Conservation (phyloP, 1,140 invertebrate species). For the Tetragnatha versicolor region DNA sequence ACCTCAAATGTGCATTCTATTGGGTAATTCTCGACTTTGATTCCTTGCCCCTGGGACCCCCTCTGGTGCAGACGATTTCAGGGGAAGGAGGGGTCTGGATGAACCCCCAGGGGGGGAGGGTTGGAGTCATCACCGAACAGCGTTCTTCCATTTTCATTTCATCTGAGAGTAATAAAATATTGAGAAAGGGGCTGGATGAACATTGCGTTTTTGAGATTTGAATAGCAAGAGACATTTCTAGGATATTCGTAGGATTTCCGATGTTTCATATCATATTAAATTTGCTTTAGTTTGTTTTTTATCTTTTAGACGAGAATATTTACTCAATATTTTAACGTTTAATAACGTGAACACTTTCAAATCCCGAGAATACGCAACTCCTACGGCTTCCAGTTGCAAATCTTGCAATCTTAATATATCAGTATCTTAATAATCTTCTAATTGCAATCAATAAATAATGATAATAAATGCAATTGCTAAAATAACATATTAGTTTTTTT, state of each 20-base stretch:
- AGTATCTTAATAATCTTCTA: too few species aligned
- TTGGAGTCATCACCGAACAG: slow-evolving; percentile 21
- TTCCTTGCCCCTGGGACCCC: not conserved
- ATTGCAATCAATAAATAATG: too few species aligned
- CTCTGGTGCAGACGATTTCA: not conserved
- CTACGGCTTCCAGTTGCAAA: too few species aligned
- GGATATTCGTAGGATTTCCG: not conserved
- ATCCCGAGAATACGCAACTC: too few species aligned
- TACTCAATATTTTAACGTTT: too few species aligned
- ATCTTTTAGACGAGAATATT: too few species aligned
- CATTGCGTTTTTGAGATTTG: not conserved
- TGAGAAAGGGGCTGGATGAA: slow-evolving; percentile 1
- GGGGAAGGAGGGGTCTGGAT: not conserved
- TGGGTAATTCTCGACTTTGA: slow-evolving; percentile 29
- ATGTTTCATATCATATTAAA: not conserved
- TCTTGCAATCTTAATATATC: too few species aligned
- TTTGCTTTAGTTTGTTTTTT: too few species aligned
- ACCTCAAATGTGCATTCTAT: not conserved
- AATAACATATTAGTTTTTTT: too few species aligned
- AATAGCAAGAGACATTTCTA: not conserved
- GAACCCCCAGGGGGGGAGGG: not conserved
- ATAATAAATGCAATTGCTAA: too few species aligned
- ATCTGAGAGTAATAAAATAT: slow-evolving; percentile 22
- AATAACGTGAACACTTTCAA: too few species aligned
- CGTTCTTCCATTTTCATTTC: slow-evolving; percentile 40